Evolutionary conservation across 2,113 vertebrate genomes (phyloP).

Genomic region (Indicator maculatus): DNA sequence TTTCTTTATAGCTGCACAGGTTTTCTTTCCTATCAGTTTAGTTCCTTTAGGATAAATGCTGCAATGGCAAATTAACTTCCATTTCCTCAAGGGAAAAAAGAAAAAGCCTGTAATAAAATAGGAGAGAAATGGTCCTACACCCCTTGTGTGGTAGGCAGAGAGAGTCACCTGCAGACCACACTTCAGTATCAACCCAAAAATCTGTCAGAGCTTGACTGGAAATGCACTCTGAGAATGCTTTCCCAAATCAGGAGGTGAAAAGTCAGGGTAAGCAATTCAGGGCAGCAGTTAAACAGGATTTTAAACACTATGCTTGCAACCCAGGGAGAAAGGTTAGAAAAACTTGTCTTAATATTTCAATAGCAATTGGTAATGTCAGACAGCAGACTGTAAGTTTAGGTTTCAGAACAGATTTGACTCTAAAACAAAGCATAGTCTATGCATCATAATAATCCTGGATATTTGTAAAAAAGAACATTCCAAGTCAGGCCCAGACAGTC

Average conservation of each 20-base stretch:
- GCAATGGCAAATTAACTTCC: not conserved
- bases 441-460: not conserved
- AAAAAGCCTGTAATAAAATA: not conserved
- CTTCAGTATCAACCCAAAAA: not conserved
- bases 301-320: not conserved
- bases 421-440: not conserved
- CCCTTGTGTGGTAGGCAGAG: not conserved
- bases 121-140: not conserved
- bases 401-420: not conserved
- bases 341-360: fast-evolving
- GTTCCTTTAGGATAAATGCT: not conserved
- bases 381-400: not conserved
- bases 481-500: not conserved
- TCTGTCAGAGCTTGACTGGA: not conserved
- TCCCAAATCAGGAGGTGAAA: not conserved
- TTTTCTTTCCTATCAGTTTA: not conserved
- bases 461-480: not conserved
- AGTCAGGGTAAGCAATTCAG: not conserved
- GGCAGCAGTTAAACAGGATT: not conserved
- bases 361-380: not conserved
- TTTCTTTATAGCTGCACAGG: not conserved
- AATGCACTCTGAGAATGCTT: not conserved
- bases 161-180: not conserved
- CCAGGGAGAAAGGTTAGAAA: not conserved
- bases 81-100: not conserved